Base-by-base conservation (phyloP, 2,797 vertebrate species). In the Myotis myotis region DNA sequence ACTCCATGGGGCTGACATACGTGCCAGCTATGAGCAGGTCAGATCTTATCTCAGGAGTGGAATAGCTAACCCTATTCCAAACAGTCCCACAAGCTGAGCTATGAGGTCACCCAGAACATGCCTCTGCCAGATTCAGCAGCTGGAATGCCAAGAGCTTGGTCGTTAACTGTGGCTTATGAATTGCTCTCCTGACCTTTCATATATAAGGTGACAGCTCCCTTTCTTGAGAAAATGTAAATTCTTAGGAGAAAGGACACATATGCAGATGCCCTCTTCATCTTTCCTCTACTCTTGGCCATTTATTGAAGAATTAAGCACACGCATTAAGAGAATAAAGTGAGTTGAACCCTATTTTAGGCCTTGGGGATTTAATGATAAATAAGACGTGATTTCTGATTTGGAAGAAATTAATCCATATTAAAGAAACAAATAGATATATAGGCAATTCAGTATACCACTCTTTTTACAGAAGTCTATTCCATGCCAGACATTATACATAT, bases 171-270 rank as follows among this genome's bases (percentile, higher is more conserved):
- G 71, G 30, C 23, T 57, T 55, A 13, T 60, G 53, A 75, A 74
- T 93, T 94, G 64, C 75, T 70, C 20, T 30, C 47, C 15, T 2
- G 20, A 47, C 30, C 47, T 91, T 87, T 80, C 25, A 33, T 87
- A 87, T 84, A 62, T 75, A 97, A 93, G 71, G 49, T 57, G 76
- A 91, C 53, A 96, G 36, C 8, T 38, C 8, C 4, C 22, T 51
- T n/a, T 80, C 66, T 76, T 22, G 30, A 79, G 9, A 79, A 97
- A 95, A 90, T 75, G 16, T 71, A 30, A 89, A 36, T 86, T 71
- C 44, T 91, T 72, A 66, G 15, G 51, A 88, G 30, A 76, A 95
- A 79, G 16, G 23, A 41, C 2, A 66, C 38, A 84, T 28, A 38
- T 10, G 49, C 5, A 75, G 70, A 79, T 75, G 60, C 28, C 13